These are phyloP conservation scores for Tetraodon nigroviridis DNA, from an alignment of 2,113 vertebrate species.

Conservation along the genomic window DNA sequence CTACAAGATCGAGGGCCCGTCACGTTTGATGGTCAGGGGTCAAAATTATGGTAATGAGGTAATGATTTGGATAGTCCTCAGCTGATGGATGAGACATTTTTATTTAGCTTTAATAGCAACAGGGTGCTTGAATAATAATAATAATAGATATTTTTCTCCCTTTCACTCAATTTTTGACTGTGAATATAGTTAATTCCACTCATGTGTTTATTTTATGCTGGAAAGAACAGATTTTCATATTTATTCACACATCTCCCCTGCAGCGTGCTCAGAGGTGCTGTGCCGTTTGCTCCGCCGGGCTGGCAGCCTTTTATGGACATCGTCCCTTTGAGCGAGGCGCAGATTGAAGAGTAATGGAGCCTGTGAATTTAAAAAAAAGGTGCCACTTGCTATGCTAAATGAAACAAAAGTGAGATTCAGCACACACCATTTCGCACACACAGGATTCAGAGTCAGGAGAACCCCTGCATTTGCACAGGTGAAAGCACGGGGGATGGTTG, in stretches of 20 bases:
- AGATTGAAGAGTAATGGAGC: conserved; percentile 67
- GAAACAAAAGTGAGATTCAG: conserved; percentile 55
- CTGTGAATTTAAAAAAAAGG: conserved; percentile 45
- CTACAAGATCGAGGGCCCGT: conserved; percentile 37
- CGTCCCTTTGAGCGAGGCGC: conserved; percentile 52
- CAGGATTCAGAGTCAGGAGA: conserved; percentile 34
- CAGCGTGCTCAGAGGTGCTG: neutral
- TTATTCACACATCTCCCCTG: neutral
- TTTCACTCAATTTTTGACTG: conserved; percentile 10
- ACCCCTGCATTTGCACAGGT: conserved; percentile 51
- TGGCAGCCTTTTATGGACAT: conserved; percentile 33
- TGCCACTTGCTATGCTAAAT: conserved; percentile 41
- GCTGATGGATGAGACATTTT: conserved; percentile 40
- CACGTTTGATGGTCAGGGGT: conserved; percentile 53
- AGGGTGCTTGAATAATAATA: conserved; percentile 22
- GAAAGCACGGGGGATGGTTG: conserved; percentile 42
- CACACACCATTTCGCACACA: conserved; percentile 68
- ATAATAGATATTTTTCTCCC: conserved; percentile 4
- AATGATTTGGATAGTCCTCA: conserved; percentile 27
- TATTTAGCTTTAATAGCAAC: conserved; percentile 37
- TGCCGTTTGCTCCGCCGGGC: conserved; percentile 18
- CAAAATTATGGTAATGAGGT: conserved; percentile 16
- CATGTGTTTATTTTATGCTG: neutral
- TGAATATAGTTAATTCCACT: conserved; percentile 17
- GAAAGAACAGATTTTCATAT: neutral